Conservation (phyloP, 2,888 invertebrate species). For the Zhengitettix transpicula region DNA sequence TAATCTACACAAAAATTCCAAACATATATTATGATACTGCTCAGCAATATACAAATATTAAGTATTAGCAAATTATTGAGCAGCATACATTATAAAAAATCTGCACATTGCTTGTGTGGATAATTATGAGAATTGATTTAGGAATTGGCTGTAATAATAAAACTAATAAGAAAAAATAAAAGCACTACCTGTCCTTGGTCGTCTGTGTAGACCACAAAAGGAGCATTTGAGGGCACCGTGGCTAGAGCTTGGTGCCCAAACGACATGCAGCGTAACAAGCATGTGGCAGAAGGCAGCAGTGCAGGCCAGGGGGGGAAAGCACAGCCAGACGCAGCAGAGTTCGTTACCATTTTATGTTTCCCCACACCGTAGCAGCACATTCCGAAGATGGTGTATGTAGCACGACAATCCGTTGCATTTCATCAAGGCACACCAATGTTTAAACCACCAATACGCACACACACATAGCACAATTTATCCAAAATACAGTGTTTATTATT, state of each 20-base stretch:
- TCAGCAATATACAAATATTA: too few relatives aligned
- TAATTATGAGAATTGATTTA: too few relatives aligned
- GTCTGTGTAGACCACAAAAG: constrained; percentile 90
- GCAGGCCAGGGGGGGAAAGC: constrained; percentile 10
- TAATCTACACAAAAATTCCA: too few relatives aligned
- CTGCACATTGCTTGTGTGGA: too few relatives aligned
- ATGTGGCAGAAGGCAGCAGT: constrained; percentile 9
- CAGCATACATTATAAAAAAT: too few relatives aligned
- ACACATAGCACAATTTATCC: constrained; percentile 9
- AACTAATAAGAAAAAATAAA: constrained; percentile 4
- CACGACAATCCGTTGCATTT: constrained; percentile 7
- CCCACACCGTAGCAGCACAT: constrained; percentile 12
- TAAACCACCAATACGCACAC: constrained; percentile 12
- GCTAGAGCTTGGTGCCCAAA: constrained; percentile 15
- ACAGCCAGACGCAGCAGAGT: constrained; percentile 8
- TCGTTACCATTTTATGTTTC: constrained; percentile 10
- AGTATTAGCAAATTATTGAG: too few relatives aligned
- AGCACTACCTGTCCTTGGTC: constrained; percentile 78
- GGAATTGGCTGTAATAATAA: too few relatives aligned
- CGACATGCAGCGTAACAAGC: constrained; percentile 12
- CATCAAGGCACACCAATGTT: constrained; percentile 8
- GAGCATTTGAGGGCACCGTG: constrained; percentile 70
- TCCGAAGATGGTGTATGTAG: constrained; percentile 4
- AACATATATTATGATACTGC: too few relatives aligned
- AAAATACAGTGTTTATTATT: constrained; percentile 6